Evolutionary conservation across 2,797 vertebrate genomes (phyloP).

Genomic region (Chaetophractus vellerosus): DNA sequence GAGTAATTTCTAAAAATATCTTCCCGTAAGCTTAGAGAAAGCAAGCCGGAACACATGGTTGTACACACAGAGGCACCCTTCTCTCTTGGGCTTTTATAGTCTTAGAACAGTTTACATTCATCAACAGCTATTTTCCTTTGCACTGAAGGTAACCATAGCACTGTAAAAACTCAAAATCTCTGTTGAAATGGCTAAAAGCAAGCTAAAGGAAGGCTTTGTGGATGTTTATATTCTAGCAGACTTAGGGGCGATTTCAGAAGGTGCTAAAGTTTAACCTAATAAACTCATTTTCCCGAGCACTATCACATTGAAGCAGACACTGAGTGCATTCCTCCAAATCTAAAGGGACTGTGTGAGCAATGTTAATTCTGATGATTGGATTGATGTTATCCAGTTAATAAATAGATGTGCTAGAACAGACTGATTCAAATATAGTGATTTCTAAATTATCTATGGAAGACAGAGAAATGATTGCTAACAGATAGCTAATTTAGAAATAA

Average conservation of each 20-base stretch:
- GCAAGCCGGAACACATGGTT: neutral
- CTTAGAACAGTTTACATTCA: slow-evolving; percentile 5
- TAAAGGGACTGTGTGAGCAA: neutral
- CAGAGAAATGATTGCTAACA: neutral
- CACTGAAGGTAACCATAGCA: slow-evolving; percentile 68
- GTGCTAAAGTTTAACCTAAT: slow-evolving; percentile 79
- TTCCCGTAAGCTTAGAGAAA: slow-evolving; percentile 53
- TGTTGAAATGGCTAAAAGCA: slow-evolving; percentile 34
- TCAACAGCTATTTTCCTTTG: slow-evolving; percentile 61
- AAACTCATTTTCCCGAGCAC: neutral
- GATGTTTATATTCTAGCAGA: slow-evolving; percentile 84
- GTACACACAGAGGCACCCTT: neutral
- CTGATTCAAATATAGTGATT: slow-evolving; percentile 17
- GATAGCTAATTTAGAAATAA: neutral
- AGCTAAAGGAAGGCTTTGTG: slow-evolving; percentile 82
- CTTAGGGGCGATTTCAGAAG: slow-evolving; percentile 76
- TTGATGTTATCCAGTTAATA: neutral
- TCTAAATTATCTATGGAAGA: slow-evolving; percentile 16
- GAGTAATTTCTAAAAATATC: slow-evolving; percentile 51
- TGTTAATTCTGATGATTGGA: neutral
- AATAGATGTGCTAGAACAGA: neutral
- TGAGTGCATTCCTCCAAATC: neutral
- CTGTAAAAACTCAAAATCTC: slow-evolving; percentile 56
- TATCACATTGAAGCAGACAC: neutral
- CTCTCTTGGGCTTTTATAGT: neutral